A percentile compares a stretch with the other conserved stretches of the same genome.
Conservation (phyloP, 2,797 vertebrate genomes). For the Capromys pilorides region DNA sequence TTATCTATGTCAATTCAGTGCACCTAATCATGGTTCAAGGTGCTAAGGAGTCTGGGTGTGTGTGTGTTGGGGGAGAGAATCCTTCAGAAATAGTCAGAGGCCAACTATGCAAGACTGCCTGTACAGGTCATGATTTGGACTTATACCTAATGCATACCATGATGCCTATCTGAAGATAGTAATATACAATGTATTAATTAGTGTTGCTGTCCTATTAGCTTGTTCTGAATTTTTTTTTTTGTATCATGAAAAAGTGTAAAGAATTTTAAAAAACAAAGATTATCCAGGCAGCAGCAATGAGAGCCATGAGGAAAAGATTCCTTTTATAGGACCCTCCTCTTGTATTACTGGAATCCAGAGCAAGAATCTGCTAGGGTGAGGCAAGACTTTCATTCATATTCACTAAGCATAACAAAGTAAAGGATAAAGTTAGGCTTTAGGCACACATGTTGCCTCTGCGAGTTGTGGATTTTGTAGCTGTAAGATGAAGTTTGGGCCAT, state of each 20-base stretch:
- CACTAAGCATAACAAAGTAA: background rate
- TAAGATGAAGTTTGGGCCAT: background rate
- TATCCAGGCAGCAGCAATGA: background rate
- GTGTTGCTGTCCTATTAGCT: background rate
- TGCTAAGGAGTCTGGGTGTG: background rate
- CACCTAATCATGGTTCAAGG: background rate
- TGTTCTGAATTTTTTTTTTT: background rate
- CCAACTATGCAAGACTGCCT: accelerated
- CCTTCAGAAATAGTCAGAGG: background rate
- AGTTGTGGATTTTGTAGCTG: background rate
- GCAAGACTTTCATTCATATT: background rate
- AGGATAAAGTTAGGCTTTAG: background rate
- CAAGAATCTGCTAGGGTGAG: background rate
- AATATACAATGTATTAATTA: background rate
- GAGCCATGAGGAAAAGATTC: background rate
- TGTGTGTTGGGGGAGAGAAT: background rate
- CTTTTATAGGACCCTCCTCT: background rate
- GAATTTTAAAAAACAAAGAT: too few species aligned
- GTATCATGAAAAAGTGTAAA: background rate
- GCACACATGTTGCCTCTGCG: background rate
- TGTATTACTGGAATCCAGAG: background rate
- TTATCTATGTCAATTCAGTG: background rate
- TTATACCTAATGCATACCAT: background rate
- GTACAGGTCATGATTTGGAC: background rate
- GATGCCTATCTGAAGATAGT: background rate